A percentile compares a stretch with the other conserved stretches of the same genome.
These are phyloP conservation scores for Orientallactaga sibirica DNA, from an alignment of 2,797 vertebrate genomes.

Conservation along the genomic window DNA sequence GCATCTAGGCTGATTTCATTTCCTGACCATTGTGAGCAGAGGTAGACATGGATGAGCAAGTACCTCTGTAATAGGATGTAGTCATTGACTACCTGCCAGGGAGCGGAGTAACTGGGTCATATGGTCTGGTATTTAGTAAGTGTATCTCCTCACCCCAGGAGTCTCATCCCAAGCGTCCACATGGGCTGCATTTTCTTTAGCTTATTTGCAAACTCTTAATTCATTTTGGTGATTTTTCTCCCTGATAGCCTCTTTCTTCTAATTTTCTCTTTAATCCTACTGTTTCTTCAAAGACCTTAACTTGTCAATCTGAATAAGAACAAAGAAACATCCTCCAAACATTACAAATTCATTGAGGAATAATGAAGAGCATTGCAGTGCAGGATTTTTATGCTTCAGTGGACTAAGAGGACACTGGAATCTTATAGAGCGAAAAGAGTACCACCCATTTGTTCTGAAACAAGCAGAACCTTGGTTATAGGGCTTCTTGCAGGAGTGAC, in stretches of 20 bases:
- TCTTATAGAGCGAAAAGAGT: neutral
- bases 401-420: neutral
- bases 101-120: too few species aligned
- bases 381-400: neutral
- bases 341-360: neutral
- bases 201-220: neutral
- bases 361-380: neutral
- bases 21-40: too few species aligned
- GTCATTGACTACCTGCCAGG: too few species aligned
- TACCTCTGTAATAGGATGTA: too few species aligned
- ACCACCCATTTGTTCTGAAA: neutral
- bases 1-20: too few species aligned
- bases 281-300: conserved; percentile 23
- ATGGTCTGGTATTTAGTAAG: too few species aligned
- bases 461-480: neutral
- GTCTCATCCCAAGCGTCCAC: neutral
- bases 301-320: neutral
- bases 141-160: neutral
- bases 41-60: too few species aligned
- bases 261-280: neutral
- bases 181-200: neutral
- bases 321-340: neutral
- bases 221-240: neutral
- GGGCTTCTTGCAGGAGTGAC: neutral
- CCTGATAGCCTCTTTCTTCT: neutral